Percentiles rank a stretch among this genome's conserved stretches.
phyloP scores from a whole-genome alignment of 1,140 invertebrate species.

The Latrodectus geometricus region DNA sequence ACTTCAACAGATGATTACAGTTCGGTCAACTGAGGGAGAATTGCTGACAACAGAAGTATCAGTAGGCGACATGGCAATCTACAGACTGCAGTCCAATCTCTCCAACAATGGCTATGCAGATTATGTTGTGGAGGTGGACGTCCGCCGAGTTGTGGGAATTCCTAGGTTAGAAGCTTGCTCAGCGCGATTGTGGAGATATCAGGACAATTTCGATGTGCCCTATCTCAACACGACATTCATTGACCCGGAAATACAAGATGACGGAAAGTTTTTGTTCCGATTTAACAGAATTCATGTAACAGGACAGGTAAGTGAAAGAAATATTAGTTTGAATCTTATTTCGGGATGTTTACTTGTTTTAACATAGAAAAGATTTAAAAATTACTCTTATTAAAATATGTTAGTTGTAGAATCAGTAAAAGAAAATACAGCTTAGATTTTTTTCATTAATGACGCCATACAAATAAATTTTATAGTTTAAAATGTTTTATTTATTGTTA shows the following conservation, averaged over 20 bases:
- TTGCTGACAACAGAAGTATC: slow-evolving; percentile 25
- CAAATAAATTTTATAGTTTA: no score
- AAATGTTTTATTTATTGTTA: no score
- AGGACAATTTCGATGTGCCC: slow-evolving; percentile 63
- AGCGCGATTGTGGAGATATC: slow-evolving; percentile 56
- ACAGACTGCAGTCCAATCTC: slow-evolving; percentile 53
- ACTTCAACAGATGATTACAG: slow-evolving; percentile 35
- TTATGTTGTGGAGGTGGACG: slow-evolving; percentile 56
- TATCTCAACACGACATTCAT: slow-evolving; percentile 61
- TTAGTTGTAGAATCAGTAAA: no score
- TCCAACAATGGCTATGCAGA: slow-evolving; percentile 51
- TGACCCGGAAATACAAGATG: slow-evolving; percentile 30
- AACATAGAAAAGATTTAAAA: no score
- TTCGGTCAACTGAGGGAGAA: slow-evolving; percentile 1
- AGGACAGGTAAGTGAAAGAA: slow-evolving; percentile 52
- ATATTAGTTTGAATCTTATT: no score
- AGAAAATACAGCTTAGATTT: no score
- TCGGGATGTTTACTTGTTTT: no score
- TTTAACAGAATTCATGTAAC: slow-evolving; percentile 64
- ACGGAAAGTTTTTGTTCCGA: slow-evolving; percentile 54
- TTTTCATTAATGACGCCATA: no score
- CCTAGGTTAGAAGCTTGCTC: slow-evolving; percentile 62
- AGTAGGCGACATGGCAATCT: slow-evolving; percentile 52
- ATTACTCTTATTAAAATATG: no score
- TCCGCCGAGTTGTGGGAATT: not conserved